Percentiles rank a stretch among this genome's conserved stretches.
phyloP scores from a whole-genome alignment of 2,113 vertebrate genomes.

The Myodes glareolus region DNA sequence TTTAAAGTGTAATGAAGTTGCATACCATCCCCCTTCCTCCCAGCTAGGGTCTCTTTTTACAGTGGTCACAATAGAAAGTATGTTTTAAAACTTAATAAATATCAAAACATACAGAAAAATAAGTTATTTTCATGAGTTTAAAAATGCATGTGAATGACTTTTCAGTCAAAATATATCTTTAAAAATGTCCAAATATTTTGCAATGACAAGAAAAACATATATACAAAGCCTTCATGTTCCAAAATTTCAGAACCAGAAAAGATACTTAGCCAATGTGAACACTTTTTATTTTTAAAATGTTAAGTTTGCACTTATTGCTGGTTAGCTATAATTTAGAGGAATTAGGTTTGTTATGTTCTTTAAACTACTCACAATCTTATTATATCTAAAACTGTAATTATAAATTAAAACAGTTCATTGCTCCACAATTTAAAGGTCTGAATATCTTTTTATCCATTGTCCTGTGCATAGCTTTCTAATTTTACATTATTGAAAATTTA shows the following conservation, averaged over 20 bases:
- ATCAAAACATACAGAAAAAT: constrained; percentile 4
- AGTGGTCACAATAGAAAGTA: background rate
- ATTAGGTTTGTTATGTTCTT: background rate
- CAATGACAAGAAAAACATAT: constrained; percentile 15
- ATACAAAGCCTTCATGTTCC: background rate
- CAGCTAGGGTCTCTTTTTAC: background rate
- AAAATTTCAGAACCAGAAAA: constrained; percentile 43
- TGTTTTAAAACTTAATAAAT: constrained; percentile 13
- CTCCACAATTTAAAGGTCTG: background rate
- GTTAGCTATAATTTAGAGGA: background rate
- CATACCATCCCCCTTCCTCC: too few species aligned
- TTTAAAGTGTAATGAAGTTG: background rate
- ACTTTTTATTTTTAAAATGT: background rate
- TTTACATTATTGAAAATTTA: background rate
- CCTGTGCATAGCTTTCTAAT: background rate
- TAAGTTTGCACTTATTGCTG: background rate
- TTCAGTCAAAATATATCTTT: constrained; percentile 14
- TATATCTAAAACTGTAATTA: background rate
- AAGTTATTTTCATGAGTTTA: background rate
- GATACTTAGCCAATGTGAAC: background rate
- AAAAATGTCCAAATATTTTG: background rate
- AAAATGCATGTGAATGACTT: background rate
- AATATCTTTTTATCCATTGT: background rate
- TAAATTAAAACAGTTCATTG: background rate
- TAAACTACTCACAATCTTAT: background rate